Evolutionary conservation across 1,140 invertebrate species (phyloP).

Genomic region (Panagrolaimus sp.): DNA sequence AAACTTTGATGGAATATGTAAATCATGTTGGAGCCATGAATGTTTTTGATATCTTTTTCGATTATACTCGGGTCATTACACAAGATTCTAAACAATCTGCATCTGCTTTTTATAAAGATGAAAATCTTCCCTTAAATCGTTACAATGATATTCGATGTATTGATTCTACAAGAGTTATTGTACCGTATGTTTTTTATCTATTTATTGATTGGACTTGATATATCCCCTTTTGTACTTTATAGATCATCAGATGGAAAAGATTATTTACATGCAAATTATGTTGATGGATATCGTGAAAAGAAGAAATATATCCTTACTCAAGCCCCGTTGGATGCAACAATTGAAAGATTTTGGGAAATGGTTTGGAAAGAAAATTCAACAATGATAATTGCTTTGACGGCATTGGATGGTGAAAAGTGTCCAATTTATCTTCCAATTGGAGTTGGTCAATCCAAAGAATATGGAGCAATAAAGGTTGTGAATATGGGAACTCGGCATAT

Average conservation of each 20-base stretch:
- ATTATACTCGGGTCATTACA: conserved; percentile 33
- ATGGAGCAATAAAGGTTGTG: conserved; percentile 22
- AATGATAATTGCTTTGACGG: conserved; percentile 28
- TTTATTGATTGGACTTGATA: no score
- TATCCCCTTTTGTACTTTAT: not conserved
- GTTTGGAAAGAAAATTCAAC: conserved; percentile 34
- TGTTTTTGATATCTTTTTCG: conserved; percentile 41
- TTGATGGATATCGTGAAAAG: conserved; percentile 33
- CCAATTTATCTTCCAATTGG: conserved; percentile 28
- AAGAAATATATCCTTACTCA: conserved; percentile 40
- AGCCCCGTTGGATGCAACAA: conserved; percentile 33
- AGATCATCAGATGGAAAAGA: no score
- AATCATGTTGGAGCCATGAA: conserved; percentile 30
- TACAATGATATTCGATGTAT: conserved; percentile 36
- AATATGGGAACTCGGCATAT: conserved; percentile 30
- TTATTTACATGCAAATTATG: no score
- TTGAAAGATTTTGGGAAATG: conserved; percentile 42
- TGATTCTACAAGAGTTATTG: conserved; percentile 29
- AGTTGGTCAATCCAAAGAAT: conserved; percentile 16
- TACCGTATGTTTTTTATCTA: conserved; percentile 20
- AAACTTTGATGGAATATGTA: conserved; percentile 12
- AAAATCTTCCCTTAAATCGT: conserved; percentile 33
- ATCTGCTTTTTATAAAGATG: conserved; percentile 16
- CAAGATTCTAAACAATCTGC: conserved; percentile 31
- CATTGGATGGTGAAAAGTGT: conserved; percentile 31